phyloP scores from a whole-genome alignment of 2,888 invertebrate species.

The Caenorhabditis auriculariae region DNA sequence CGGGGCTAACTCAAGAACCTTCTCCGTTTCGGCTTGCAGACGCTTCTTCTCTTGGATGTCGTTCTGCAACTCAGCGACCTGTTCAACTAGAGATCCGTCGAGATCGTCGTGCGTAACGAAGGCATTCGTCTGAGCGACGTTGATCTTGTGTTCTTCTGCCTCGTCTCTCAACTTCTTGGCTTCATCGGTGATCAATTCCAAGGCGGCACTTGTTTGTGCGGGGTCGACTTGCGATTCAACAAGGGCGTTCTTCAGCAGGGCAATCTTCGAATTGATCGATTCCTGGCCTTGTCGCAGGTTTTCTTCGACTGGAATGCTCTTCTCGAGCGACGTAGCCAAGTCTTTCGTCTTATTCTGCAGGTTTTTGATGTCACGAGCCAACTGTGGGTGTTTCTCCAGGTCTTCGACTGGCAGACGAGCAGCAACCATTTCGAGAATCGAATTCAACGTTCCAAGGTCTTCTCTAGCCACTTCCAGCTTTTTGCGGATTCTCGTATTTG shows the following conservation, averaged over 20 bases:
- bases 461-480: constrained; percentile 18
- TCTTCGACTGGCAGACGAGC: constrained; percentile 8
- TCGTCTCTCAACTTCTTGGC: constrained; percentile 15
- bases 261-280: constrained; percentile 9
- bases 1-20: constrained; percentile 23
- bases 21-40: constrained; percentile 14
- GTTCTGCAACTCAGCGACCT: constrained; percentile 5
- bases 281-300: constrained; percentile 17
- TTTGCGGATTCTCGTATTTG: constrained; percentile 8
- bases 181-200: constrained; percentile 21
- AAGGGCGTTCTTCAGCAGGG: constrained; percentile 10
- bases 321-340: constrained; percentile 22
- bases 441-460: constrained; percentile 9
- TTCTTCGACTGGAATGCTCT: constrained; percentile 20
- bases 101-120: constrained; percentile 18
- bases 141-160: constrained; percentile 13
- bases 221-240: constrained; percentile 12
- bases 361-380: constrained; percentile 28
- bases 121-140: constrained; percentile 6
- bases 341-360: constrained; percentile 29
- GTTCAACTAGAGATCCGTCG: constrained; percentile 10
- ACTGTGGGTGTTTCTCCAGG: constrained; percentile 23
- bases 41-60: constrained; percentile 17
- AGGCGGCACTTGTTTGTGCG: constrained; percentile 12
- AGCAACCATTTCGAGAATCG: constrained; percentile 9